phyloP scores from a whole-genome alignment of 2,113 vertebrate species.

The Prochilodus magdalenae region DNA sequence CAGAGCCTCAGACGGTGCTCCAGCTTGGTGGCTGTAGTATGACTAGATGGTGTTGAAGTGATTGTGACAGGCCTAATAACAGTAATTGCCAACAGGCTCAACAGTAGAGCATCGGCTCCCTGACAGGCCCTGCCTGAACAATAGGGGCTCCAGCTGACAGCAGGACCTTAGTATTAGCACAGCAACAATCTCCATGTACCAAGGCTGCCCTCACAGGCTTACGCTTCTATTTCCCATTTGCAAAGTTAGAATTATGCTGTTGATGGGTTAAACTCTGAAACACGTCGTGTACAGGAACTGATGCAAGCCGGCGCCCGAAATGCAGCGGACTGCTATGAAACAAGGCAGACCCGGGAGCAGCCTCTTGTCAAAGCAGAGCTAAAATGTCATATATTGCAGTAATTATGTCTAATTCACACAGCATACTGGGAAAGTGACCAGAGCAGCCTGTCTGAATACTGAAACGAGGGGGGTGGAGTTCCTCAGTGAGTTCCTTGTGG shows the following conservation, averaged over 20 bases:
- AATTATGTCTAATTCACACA: too few species aligned
- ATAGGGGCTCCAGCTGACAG: constrained; percentile 31
- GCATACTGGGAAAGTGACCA: too few species aligned
- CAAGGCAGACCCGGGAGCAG: too few species aligned
- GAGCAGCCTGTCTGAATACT: too few species aligned
- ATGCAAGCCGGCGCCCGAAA: too few species aligned
- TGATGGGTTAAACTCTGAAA: background rate
- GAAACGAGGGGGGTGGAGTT: too few species aligned
- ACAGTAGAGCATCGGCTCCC: constrained; percentile 39
- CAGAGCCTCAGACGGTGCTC: background rate
- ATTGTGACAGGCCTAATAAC: constrained; percentile 55
- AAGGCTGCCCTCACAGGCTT: background rate
- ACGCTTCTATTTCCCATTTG: background rate
- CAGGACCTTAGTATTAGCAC: constrained; percentile 24
- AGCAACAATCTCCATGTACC: background rate
- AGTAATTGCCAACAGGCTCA: constrained; percentile 39
- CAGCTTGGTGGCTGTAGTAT: constrained; percentile 11
- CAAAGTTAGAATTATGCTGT: background rate
- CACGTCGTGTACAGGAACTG: background rate
- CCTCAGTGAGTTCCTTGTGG: too few species aligned
- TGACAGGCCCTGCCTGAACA: constrained; percentile 51
- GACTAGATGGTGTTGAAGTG: constrained; percentile 36
- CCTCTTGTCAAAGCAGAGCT: too few species aligned
- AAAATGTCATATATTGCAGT: too few species aligned
- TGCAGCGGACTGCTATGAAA: too few species aligned